Percentiles rank a stretch among this genome's conserved stretches.
Conservation (phyloP, 2,113 vertebrate species). For the Neotragus moschatus region DNA sequence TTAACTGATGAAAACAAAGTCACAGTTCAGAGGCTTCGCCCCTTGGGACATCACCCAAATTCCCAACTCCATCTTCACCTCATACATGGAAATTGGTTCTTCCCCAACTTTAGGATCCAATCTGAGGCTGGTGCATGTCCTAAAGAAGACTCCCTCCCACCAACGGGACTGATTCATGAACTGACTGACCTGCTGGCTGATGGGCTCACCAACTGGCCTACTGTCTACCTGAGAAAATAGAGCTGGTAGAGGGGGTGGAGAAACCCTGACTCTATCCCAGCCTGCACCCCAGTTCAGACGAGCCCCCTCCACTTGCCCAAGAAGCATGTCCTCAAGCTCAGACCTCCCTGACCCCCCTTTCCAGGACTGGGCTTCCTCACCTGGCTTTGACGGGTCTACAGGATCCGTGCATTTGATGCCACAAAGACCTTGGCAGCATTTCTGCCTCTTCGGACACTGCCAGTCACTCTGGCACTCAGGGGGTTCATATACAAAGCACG, state of each 20-base stretch:
- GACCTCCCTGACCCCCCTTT: not conserved
- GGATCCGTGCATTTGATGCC: not conserved
- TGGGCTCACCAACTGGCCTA: not conserved
- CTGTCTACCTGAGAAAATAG: not conserved
- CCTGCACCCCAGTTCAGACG: not conserved
- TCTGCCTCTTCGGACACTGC: not conserved
- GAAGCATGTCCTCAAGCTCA: not conserved
- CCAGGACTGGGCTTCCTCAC: not conserved
- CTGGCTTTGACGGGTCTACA: not conserved
- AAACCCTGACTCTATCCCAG: not conserved
- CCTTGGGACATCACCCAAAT: not conserved
- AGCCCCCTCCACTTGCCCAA: not conserved
- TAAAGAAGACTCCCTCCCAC: not conserved
- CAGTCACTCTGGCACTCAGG: not conserved
- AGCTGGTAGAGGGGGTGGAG: not conserved
- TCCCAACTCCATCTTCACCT: not conserved
- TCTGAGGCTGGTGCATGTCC: not conserved
- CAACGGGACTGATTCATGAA: not conserved
- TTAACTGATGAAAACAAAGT: not conserved
- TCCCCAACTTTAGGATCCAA: not conserved
- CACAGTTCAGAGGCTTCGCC: not conserved
- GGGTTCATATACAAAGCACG: rapidly evolving
- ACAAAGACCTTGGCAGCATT: not conserved
- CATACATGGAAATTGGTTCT: not conserved
- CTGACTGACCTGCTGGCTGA: not conserved